phyloP scores from a whole-genome alignment of 2,113 vertebrate species.

The Colistium nudipinnis region DNA sequence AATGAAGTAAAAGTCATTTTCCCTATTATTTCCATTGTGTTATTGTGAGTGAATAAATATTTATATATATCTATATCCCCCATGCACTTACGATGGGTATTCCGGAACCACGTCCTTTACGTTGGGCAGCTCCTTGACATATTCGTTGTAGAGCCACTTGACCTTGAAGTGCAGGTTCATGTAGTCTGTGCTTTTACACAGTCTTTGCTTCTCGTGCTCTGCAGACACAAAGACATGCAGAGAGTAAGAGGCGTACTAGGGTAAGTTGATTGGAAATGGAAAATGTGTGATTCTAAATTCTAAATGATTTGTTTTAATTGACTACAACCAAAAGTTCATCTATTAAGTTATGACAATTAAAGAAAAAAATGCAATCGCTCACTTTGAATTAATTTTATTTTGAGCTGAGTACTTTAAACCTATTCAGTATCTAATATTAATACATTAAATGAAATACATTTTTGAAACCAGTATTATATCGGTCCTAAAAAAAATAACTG shows the following conservation, averaged over 20 bases:
- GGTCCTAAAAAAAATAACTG: neutral
- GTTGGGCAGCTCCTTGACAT: conserved; percentile 89
- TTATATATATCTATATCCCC: too few species aligned
- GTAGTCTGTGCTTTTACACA: conserved; percentile 98
- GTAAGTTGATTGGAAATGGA: too few species aligned
- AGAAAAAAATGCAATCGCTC: too few species aligned
- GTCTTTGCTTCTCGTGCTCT: conserved; percentile 95
- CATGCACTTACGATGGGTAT: conserved; percentile 90
- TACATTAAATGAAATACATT: too few species aligned
- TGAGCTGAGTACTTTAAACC: neutral
- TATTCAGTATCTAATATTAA: too few species aligned
- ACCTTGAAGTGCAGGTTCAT: conserved; percentile 99
- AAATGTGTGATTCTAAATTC: too few species aligned
- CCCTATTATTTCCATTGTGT: neutral
- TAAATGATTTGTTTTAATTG: too few species aligned
- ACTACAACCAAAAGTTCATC: too few species aligned
- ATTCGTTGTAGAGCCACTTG: conserved; percentile 98
- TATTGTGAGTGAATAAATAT: neutral
- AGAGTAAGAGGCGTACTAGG: neutral
- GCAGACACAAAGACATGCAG: conserved; percentile 34
- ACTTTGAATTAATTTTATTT: too few species aligned
- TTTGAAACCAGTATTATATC: too few species aligned
- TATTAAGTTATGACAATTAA: too few species aligned
- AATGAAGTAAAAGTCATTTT: neutral
- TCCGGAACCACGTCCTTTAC: conserved; percentile 89